These are phyloP conservation scores for Bhutanitis thaidina DNA, from an alignment of 2,888 invertebrate genomes.

Conservation along the genomic window DNA sequence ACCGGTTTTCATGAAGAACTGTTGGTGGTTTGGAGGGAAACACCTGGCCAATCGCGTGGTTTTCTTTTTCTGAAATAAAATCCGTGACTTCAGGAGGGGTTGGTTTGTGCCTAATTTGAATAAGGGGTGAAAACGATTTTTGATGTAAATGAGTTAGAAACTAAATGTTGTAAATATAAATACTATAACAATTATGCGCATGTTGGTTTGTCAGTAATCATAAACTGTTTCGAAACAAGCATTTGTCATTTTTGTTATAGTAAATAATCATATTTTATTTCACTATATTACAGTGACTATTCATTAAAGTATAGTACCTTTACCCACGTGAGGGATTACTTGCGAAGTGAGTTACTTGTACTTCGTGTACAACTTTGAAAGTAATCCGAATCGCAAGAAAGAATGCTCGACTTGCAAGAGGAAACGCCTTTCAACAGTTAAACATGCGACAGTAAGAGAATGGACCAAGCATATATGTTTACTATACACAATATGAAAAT, in stretches of 20 bases:
- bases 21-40: conserved; percentile 43
- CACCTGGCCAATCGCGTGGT: conserved; percentile 50
- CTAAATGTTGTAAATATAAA: conserved; percentile 19
- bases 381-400: too few species aligned
- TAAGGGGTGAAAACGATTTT: conserved; percentile 26
- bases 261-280: not conserved
- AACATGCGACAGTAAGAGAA: too few species aligned
- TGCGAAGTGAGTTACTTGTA: too few species aligned
- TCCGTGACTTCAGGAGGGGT: conserved; percentile 27
- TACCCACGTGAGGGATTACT: too few species aligned
- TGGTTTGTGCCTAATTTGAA: conserved; percentile 36
- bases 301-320: not conserved
- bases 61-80: conserved; percentile 26
- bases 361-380: too few species aligned
- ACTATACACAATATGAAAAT: too few species aligned
- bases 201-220: not conserved
- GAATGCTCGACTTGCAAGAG: too few species aligned
- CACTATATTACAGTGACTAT: not conserved
- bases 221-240: not conserved
- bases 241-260: not conserved
- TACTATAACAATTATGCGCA: conserved; percentile 14
- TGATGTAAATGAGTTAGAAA: conserved; percentile 18
- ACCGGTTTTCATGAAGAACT: conserved; percentile 54
- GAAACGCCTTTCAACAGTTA: too few species aligned
- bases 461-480: too few species aligned